These are phyloP conservation scores for Neosilurus hyrtlii DNA, from an alignment of 2,797 vertebrate species.

Conservation along the genomic window DNA sequence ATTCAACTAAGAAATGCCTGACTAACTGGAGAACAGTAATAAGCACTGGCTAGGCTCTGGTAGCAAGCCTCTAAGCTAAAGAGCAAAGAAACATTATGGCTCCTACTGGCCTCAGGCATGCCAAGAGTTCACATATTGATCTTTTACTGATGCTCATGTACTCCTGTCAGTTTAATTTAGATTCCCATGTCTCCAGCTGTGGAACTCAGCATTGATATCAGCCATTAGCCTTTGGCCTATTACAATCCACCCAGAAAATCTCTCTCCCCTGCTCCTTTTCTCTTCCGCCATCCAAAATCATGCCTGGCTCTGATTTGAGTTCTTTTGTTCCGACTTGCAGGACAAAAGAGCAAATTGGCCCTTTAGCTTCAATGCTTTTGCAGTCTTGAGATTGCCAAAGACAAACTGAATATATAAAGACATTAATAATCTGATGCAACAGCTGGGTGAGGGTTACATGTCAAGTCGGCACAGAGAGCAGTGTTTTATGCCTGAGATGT, in stretches of 20 bases:
- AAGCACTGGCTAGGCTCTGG: not conserved
- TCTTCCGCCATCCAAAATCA: not conserved
- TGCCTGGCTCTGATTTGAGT: conserved; percentile 16
- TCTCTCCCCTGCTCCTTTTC: not conserved
- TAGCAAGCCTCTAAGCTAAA: conserved; percentile 10
- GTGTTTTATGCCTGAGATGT: conserved; percentile 36
- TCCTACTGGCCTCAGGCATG: conserved; percentile 41
- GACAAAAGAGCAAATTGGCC: conserved; percentile 26
- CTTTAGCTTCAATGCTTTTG: not conserved
- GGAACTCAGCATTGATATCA: conserved; percentile 28
- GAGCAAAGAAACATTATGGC: conserved; percentile 11
- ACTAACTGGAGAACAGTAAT: conserved; percentile 2
- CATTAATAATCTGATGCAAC: conserved; percentile 46
- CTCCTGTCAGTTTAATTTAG: conserved; percentile 42
- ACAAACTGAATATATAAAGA: conserved; percentile 39
- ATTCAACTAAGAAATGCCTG: not conserved
- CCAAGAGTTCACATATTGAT: conserved; percentile 49
- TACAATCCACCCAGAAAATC: conserved; percentile 34
- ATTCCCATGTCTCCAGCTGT: conserved; percentile 26
- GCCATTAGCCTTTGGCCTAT: conserved; percentile 42
- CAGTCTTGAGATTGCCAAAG: conserved; percentile 30
- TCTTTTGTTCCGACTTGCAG: conserved; percentile 28
- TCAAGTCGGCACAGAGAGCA: conserved; percentile 13
- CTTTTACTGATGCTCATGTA: conserved; percentile 23
- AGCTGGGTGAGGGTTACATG: conserved; percentile 40